Conservation (phyloP, 1,140 invertebrate genomes). For the Heliconius hermathena region DNA sequence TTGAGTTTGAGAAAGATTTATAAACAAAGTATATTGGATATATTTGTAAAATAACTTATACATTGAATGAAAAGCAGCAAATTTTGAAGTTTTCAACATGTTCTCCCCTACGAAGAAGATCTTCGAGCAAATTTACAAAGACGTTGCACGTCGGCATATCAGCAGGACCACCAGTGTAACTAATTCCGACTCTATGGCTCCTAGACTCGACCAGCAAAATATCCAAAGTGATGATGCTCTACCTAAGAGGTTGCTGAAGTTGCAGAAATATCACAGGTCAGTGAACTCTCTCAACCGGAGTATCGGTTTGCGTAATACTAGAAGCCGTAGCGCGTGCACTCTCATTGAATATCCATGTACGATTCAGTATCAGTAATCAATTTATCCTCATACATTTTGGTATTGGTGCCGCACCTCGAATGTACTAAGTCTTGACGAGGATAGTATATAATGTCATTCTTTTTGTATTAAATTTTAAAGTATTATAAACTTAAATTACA, state of each 20-base stretch:
- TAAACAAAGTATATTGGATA: neutral
- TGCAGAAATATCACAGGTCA: conserved; percentile 82
- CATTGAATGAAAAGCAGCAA: neutral
- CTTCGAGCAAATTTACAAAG: conserved; percentile 71
- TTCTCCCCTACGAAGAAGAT: conserved; percentile 68
- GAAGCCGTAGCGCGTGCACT: conserved; percentile 14
- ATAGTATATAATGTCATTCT: neutral
- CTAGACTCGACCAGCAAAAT: conserved; percentile 67
- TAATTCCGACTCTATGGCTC: conserved; percentile 83
- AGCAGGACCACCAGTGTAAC: conserved; percentile 82
- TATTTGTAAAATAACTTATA: neutral
- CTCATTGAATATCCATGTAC: conserved; percentile 22
- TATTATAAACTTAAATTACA: neutral
- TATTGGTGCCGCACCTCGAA: conserved; percentile 16
- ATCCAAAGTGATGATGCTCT: conserved; percentile 68
- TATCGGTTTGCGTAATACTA: conserved; percentile 57
- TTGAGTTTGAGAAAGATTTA: neutral
- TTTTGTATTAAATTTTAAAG: neutral
- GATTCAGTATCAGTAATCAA: neutral
- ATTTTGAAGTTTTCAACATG: conserved; percentile 49
- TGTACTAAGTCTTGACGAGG: neutral
- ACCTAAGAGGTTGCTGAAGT: conserved; percentile 75
- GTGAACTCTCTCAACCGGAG: conserved; percentile 59
- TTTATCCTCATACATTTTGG: neutral
- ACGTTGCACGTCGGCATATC: conserved; percentile 79